These are phyloP conservation scores for Andricus grossulariae DNA, from an alignment of 1,140 invertebrate genomes.

Conservation along the genomic window DNA sequence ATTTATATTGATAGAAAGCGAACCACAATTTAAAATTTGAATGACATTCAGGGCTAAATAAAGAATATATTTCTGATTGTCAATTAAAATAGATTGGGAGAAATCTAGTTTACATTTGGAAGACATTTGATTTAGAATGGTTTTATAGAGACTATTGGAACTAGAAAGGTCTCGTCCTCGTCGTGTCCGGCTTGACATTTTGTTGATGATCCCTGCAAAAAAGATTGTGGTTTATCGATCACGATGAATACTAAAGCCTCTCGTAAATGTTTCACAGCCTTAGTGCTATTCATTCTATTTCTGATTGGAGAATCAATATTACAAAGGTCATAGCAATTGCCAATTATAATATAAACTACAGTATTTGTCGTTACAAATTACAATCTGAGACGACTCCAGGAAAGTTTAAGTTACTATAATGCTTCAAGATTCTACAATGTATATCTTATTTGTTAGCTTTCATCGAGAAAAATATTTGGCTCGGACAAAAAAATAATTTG, in stretches of 20 bases:
- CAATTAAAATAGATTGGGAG: background rate
- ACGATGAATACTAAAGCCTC: background rate
- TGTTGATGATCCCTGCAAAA: slow-evolving; percentile 7
- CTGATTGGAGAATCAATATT: no score
- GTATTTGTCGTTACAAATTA: no score
- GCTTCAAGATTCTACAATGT: no score
- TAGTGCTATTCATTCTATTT: background rate
- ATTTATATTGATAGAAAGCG: no score
- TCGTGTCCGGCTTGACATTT: slow-evolving; percentile 24
- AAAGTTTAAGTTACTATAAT: no score
- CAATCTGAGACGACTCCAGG: no score
- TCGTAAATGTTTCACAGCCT: background rate
- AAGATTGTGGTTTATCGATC: background rate
- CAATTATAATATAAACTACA: no score
- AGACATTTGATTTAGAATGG: slow-evolving; percentile 22
- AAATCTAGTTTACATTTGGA: slow-evolving; percentile 19
- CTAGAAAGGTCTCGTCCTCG: slow-evolving; percentile 3
- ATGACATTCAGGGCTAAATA: background rate
- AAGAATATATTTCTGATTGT: background rate
- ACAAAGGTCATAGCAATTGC: no score
- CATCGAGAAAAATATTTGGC: no score
- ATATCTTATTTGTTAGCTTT: no score
- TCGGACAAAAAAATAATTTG: no score
- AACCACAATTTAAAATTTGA: no score
- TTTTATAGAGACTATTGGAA: slow-evolving; percentile 6